Evolutionary conservation across 2,797 vertebrate genomes (phyloP).

Genomic region (Chiloscyllium punctatum): DNA sequence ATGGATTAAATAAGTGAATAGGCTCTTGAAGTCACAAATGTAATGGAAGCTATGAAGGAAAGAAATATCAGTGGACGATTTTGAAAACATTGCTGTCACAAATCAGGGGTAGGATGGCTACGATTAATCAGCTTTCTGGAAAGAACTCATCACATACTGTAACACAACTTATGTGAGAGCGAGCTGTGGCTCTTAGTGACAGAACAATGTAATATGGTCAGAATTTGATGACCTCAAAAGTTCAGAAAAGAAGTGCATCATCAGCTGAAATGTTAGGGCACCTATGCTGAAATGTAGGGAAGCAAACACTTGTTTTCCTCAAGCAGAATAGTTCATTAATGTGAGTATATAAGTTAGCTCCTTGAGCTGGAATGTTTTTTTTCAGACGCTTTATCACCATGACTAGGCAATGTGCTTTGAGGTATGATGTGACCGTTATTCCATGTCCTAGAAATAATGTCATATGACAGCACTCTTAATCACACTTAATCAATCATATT

Average conservation of each 20-base stretch:
- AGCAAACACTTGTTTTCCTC: background rate
- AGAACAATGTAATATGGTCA: background rate
- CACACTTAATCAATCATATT: background rate
- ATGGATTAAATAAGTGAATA: background rate
- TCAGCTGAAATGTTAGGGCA: background rate
- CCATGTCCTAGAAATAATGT: background rate
- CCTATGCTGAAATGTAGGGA: background rate
- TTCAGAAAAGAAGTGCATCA: background rate
- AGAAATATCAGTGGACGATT: background rate
- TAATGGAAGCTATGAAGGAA: background rate
- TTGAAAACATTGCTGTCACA: background rate
- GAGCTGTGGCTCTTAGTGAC: background rate
- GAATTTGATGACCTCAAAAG: background rate
- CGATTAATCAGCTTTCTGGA: background rate
- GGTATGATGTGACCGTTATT: background rate
- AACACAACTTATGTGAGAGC: background rate
- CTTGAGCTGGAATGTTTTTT: no score
- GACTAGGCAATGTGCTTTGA: background rate
- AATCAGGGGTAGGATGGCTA: background rate
- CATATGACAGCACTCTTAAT: background rate
- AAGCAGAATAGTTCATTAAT: background rate
- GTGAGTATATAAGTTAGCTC: no score
- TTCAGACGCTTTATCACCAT: no score
- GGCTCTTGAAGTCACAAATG: background rate
- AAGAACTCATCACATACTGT: background rate